Percentiles rank a stretch among this genome's conserved stretches.
These are phyloP conservation scores for Toxotes jaculatrix DNA, from an alignment of 2,113 vertebrate genomes.

Conservation along the genomic window DNA sequence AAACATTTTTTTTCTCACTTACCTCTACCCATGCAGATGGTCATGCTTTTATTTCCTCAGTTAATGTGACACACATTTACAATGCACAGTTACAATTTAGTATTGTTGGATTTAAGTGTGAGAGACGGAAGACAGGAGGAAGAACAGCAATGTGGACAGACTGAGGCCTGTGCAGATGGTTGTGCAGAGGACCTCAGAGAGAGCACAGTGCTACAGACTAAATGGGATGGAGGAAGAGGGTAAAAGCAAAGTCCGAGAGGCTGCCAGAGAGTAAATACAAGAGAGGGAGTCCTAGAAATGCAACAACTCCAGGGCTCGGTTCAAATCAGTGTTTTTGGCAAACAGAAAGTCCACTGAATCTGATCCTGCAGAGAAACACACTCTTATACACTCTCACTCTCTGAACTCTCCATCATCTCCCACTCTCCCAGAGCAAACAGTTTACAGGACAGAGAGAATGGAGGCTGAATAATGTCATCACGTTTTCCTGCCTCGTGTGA, in stretches of 20 bases:
- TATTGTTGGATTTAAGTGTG: neutral
- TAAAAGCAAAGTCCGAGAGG: neutral
- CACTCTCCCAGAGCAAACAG: conserved; percentile 16
- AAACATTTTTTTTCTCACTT: no score
- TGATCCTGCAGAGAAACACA: conserved; percentile 1
- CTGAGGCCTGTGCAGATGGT: neutral
- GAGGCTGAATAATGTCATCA: conserved; percentile 63
- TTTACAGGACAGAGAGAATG: conserved; percentile 50
- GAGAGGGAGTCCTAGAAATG: neutral
- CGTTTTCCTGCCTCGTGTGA: conserved; percentile 56
- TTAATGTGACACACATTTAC: neutral
- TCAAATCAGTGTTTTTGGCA: neutral
- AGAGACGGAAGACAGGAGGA: neutral
- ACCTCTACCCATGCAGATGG: neutral
- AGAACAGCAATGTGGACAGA: neutral
- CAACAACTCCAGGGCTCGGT: neutral
- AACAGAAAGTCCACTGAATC: neutral
- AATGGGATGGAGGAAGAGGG: neutral
- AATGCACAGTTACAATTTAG: neutral
- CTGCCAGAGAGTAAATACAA: neutral
- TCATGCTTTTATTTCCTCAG: neutral
- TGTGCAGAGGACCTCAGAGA: neutral
- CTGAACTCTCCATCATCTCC: conserved; percentile 39
- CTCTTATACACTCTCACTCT: conserved; percentile 4
- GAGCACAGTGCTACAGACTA: neutral